Evolutionary conservation across 2,888 invertebrate species (phyloP), one percentile per base, ranked within the genome.

Genomic region (Schizaphis graminum): DNA sequence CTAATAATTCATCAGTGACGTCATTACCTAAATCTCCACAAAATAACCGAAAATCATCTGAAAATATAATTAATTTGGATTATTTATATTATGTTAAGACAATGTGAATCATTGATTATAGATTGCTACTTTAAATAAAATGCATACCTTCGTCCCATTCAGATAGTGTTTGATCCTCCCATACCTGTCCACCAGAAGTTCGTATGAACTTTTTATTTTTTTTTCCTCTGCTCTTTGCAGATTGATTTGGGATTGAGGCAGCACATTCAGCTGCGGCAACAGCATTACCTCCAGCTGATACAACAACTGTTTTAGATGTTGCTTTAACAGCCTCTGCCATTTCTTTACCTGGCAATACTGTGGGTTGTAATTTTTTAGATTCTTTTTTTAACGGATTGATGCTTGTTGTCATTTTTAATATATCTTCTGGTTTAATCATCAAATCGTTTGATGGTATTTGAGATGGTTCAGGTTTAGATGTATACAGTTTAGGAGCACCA

Each of bases 11-110:
- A 95, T 99, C 99, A 0, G 99, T 99, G 49, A 99, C 99, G 96
- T 99, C 99, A 96, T 99, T 99, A 35, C 99, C 99, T 89, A 99
- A 97, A 96, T 99, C 99, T n/a, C 99, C 99, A 96, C 99, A 99
- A 96, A 99, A 99, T 96, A 99, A 98, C 95, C 99, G 97, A 96
- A 99, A 99, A 96, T 99, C 99, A 96, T 99, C 99, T 97, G 95
- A 41, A 95, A 95, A 94, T 94, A 89, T 94, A 94, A 94, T 95
- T 86, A 93, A 28, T 26, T 77, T 77, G 21, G 21, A 35, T 35
- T 10, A 77, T 35, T 21, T 67, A 61, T 35, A 77, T 77, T 77
- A 77, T 77, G 35, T 35, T 61, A n/a, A 5, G 21, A 35, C 35
- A 35, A 77, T 41, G 3, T 21, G 8, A 35, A 35, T 35, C 35